These are phyloP conservation scores for Megalopta genalis DNA, from an alignment of 1,140 invertebrate genomes.

Conservation along the genomic window DNA sequence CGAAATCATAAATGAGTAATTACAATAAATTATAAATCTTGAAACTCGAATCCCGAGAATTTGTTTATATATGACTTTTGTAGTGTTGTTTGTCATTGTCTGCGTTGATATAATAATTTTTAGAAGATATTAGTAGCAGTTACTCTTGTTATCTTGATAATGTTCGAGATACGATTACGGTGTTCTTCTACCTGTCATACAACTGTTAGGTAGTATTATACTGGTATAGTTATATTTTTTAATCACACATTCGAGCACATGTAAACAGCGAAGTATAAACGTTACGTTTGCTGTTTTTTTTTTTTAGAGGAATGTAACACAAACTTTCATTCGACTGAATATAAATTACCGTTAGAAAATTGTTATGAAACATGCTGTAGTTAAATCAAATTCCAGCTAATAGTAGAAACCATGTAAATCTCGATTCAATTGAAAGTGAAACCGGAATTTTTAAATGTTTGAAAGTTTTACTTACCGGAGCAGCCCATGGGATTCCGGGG, in stretches of 20 bases:
- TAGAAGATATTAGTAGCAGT: not conserved
- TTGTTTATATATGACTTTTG: no score
- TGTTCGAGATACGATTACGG: not conserved
- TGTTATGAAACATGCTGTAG: constrained; percentile 3
- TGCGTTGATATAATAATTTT: not conserved
- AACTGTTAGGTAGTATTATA: not conserved
- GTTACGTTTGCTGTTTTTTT: not conserved
- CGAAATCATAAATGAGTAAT: no score
- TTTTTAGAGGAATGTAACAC: not conserved
- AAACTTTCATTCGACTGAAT: not conserved
- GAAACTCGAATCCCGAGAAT: no score
- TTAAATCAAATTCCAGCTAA: not conserved
- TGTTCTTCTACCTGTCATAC: not conserved
- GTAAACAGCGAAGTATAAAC: no score
- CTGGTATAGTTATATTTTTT: no score
- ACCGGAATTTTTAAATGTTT: not conserved
- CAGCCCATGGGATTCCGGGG: constrained; percentile 46
- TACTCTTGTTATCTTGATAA: not conserved
- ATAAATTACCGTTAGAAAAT: constrained; percentile 3
- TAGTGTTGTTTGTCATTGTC: not conserved
- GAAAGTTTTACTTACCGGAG: constrained; percentile 38
- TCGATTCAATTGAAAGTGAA: not conserved
- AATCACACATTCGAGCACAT: not conserved
- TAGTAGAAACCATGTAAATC: not conserved
- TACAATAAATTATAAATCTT: no score